Evolutionary conservation across 2,797 vertebrate species (phyloP).

Genomic region (Remorina albescens): DNA sequence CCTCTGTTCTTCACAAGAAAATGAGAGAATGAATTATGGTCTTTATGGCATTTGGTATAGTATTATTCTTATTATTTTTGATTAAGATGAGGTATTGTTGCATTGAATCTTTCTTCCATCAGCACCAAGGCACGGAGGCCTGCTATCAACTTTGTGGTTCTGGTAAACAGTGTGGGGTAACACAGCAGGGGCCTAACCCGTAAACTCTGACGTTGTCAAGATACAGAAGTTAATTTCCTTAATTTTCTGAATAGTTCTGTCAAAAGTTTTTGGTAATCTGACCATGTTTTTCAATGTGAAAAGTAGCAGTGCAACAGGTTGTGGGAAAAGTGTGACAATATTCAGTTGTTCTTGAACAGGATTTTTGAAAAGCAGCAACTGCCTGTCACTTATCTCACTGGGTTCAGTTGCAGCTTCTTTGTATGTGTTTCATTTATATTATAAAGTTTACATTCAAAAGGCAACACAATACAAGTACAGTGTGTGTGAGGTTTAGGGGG

Average conservation of each 20-base stretch:
- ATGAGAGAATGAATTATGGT: constrained; percentile 70
- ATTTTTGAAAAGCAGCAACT: constrained; percentile 21
- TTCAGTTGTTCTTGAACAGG: constrained; percentile 21
- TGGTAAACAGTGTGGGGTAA: constrained; percentile 75
- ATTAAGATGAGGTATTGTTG: constrained; percentile 74
- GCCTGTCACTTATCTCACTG: constrained; percentile 22
- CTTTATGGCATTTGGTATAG: constrained; percentile 74
- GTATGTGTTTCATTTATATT: too few relatives aligned
- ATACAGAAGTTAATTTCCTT: constrained; percentile 73
- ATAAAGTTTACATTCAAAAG: not conserved
- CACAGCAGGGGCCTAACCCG: constrained; percentile 65
- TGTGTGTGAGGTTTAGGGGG: too few relatives aligned
- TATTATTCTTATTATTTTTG: constrained; percentile 80
- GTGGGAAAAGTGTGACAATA: constrained; percentile 57
- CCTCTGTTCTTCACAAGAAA: constrained; percentile 76
- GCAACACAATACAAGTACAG: constrained; percentile 8
- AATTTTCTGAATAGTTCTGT: constrained; percentile 68
- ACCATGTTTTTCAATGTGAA: constrained; percentile 61
- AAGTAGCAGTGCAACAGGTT: constrained; percentile 60
- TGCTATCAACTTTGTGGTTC: constrained; percentile 71
- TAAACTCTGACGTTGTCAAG: constrained; percentile 75
- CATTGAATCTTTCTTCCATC: constrained; percentile 74
- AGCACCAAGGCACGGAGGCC: constrained; percentile 74
- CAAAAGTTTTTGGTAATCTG: constrained; percentile 68
- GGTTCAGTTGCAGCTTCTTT: constrained; percentile 1